phyloP scores from a whole-genome alignment of 2,113 vertebrate species.

The Burhinus oedicnemus region DNA sequence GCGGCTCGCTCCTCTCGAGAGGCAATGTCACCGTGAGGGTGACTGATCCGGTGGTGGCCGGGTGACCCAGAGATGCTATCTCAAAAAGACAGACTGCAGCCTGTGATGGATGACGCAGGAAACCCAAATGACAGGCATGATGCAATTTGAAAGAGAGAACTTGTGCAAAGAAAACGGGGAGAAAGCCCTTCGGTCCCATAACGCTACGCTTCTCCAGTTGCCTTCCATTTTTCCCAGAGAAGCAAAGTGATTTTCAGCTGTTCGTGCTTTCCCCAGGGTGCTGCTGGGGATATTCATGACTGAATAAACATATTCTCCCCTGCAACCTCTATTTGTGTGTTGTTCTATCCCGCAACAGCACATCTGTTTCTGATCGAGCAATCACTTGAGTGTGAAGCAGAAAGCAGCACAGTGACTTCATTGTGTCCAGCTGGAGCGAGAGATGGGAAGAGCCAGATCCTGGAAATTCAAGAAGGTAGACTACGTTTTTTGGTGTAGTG shows the following conservation, averaged over 20 bases:
- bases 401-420: not conserved
- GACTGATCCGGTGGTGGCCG: fast-evolving
- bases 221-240: not conserved
- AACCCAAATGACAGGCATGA: not conserved
- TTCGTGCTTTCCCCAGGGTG: not conserved
- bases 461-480: fast-evolving
- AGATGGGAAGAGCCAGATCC: not conserved
- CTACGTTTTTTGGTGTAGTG: fast-evolving
- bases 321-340: not conserved
- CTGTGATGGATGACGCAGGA: not conserved
- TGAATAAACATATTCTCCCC: not conserved
- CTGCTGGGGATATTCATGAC: not conserved
- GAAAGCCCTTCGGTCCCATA: fast-evolving
- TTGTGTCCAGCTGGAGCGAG: too few species aligned
- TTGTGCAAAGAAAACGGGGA: fast-evolving
- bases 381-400: not conserved
- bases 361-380: not conserved
- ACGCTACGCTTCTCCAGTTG: fast-evolving
- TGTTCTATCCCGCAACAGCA: not conserved
- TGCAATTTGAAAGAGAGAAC: not conserved
- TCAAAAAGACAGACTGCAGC: not conserved
- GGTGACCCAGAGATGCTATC: not conserved
- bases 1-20: fast-evolving
- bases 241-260: not conserved
- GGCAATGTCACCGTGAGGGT: fast-evolving